Evolutionary conservation across 2,113 vertebrate genomes (phyloP).

Genomic region (Odontesthes bonariensis): DNA sequence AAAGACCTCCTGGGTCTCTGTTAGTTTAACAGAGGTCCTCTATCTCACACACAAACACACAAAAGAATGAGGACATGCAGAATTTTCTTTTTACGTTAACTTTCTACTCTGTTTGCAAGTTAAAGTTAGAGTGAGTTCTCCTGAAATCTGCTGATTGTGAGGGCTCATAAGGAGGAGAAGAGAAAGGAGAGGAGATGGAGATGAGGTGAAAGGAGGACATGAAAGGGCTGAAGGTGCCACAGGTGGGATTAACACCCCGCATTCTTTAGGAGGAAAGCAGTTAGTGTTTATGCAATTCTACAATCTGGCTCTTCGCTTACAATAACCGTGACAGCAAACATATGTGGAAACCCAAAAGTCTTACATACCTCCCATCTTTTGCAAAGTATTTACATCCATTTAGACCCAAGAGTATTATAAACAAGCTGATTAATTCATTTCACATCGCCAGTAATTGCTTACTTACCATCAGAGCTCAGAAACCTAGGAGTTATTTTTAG

Average conservation of each 20-base stretch:
- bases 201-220: not conserved
- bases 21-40: slow-evolving; percentile 80
- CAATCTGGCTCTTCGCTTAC: not conserved
- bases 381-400: not conserved
- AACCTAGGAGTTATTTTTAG: not conserved
- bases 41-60: slow-evolving; percentile 63
- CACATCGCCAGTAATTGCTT: not conserved
- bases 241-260: slow-evolving; percentile 44
- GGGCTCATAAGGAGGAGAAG: not conserved
- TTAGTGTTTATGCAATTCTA: not conserved
- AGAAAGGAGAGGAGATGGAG: slow-evolving; percentile 2
- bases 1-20: slow-evolving; percentile 72
- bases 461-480: not conserved
- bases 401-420: not conserved
- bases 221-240: not conserved
- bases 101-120: slow-evolving; percentile 2
- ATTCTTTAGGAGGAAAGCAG: slow-evolving; percentile 19
- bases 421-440: not conserved
- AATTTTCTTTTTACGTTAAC: slow-evolving; percentile 39
- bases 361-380: not conserved
- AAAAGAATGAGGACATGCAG: slow-evolving; percentile 2
- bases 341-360: not conserved
- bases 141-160: slow-evolving; percentile 5
- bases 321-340: not conserved
- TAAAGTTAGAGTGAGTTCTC: not conserved